These are phyloP conservation scores for Scolopax rusticola DNA, from an alignment of 2,797 vertebrate genomes.

Conservation along the genomic window DNA sequence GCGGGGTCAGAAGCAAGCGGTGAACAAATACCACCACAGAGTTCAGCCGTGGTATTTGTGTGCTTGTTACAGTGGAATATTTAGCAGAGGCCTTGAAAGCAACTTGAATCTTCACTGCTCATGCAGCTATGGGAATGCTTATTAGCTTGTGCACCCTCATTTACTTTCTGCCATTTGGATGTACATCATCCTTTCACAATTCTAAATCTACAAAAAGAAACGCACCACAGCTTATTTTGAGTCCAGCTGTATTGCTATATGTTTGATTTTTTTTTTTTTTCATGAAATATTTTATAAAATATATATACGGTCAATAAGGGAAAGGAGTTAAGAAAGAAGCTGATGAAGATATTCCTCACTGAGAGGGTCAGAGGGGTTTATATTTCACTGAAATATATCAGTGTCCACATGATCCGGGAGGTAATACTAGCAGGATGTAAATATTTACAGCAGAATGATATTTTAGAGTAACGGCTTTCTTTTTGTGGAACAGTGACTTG, in stretches of 20 bases:
- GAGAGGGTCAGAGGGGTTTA: not conserved
- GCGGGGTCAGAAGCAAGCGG: not conserved
- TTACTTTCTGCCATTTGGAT: accelerated
- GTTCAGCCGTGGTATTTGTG: not conserved
- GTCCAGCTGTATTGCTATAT: not conserved
- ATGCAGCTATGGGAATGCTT: accelerated
- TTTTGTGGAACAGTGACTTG: not conserved
- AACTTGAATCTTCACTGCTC: not conserved
- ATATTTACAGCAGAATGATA: slow-evolving; percentile 20
- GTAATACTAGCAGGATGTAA: slow-evolving; percentile 38
- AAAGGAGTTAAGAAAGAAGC: not conserved
- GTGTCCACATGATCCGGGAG: not conserved
- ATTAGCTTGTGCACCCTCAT: accelerated
- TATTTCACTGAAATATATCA: not conserved
- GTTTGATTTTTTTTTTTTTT: not conserved
- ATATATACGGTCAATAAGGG: not conserved
- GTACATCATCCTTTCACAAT: not conserved
- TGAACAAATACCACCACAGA: not conserved
- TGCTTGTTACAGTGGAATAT: not conserved
- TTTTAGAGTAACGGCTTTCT: slow-evolving; percentile 21
- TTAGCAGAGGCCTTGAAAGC: not conserved
- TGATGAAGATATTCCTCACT: not conserved
- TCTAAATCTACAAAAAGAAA: not conserved
- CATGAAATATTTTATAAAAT: not conserved
- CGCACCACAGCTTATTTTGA: not conserved